Evolutionary conservation across 2,797 vertebrate genomes (phyloP), one percentile per base, ranked within the genome.

Genomic region (Sebastes jordani): DNA sequence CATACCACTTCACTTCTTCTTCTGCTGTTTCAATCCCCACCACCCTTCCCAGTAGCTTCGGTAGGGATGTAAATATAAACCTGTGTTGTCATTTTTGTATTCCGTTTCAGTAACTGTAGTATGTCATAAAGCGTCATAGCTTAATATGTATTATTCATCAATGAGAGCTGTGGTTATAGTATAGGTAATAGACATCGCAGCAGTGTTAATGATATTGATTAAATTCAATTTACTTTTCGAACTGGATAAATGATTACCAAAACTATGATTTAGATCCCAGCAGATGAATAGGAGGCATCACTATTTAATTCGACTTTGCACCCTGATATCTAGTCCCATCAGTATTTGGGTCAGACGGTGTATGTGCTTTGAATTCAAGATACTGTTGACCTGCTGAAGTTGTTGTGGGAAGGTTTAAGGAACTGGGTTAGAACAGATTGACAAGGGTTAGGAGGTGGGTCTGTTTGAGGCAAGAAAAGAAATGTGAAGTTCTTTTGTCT

Each of bases 401-500:
- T 75, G 76, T 69, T 69, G 55, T 74, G 23, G 20, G 25, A 38
- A 79, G 61, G 49, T 88, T 74, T 63, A 80, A 84, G 69, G 70
- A 87, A 86, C 32, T 86, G 52, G 85, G 81, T 88, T 76, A 83
- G 14, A 67, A 67, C 55, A 90, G 70, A 83, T 61, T 89, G 80
- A 81, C 73, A 81, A 67, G 55, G 87, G 81, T 86, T 88, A 86
- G 81, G 61, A 65, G 71, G 72, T 70, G 23, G 63, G 56, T 74
- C 59, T 86, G 63, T 85, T 69, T 83, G 65, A 86, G 78, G 55
- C 76, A 75, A 70, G 75, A 85, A 81, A 82, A 86, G 55, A 84
- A 78, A 92, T 62, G 71, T 74, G 65, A 76, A 78, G 85, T 86
- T 87, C 70, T 90, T 89, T 92, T 92, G 85, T 94, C 81, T 90